Percentiles rank a stretch among this genome's conserved stretches.
These are phyloP conservation scores for Globodera rostochiensis DNA, from an alignment of 1,140 invertebrate species.

Conservation along the genomic window DNA sequence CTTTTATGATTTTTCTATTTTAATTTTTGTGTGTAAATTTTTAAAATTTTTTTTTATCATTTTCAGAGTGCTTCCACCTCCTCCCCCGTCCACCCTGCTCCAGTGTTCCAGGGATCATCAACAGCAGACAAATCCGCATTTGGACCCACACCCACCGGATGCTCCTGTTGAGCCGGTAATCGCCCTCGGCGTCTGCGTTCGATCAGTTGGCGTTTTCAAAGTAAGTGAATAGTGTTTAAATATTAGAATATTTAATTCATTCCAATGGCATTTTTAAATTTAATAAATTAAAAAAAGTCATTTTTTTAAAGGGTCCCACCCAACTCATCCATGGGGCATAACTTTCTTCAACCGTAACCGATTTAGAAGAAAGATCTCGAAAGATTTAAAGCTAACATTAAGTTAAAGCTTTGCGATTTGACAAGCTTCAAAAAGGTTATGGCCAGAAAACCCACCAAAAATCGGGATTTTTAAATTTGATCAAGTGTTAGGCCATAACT, in stretches of 20 bases:
- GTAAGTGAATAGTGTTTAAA: neutral
- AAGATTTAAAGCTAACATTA: no score
- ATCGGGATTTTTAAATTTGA: no score
- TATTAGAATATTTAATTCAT: neutral
- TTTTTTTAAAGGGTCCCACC: no score
- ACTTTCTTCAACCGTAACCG: no score
- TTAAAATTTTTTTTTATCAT: neutral
- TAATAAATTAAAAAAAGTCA: neutral
- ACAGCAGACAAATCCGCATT: slow-evolving; percentile 19
- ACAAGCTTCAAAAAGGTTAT: no score
- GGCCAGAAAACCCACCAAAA: no score
- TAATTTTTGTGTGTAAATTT: neutral
- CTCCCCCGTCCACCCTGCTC: neutral
- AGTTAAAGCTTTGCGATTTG: no score
- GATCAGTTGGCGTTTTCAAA: slow-evolving; percentile 58
- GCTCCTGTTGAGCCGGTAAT: slow-evolving; percentile 50
- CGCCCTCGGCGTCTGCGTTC: slow-evolving; percentile 60
- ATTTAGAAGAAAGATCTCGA: no score
- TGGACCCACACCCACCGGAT: slow-evolving; percentile 3
- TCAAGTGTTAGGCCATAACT: no score
- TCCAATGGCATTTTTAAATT: neutral
- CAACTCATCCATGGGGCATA: no score
- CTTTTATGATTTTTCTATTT: neutral
- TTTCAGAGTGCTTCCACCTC: slow-evolving; percentile 11
- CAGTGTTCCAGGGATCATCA: slow-evolving; percentile 16